Conservation (phyloP, 2,888 invertebrate species). For the Apantesis nais region DNA sequence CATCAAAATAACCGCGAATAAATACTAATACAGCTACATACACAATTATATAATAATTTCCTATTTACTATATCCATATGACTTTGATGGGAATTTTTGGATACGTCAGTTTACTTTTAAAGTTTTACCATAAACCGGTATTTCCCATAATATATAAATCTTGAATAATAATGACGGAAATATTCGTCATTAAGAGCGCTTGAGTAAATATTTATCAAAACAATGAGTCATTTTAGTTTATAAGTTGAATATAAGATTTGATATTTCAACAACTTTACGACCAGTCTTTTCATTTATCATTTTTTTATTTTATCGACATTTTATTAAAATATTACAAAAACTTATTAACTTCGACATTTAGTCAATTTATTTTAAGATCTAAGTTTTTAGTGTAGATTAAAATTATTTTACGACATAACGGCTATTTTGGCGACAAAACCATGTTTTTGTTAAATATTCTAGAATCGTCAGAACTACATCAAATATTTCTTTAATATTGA, state of each 20-base stretch:
- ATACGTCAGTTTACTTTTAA: too few species aligned
- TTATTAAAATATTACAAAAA: too few species aligned
- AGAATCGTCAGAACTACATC: background rate
- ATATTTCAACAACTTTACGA: background rate
- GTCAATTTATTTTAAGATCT: too few species aligned
- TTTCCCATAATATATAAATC: background rate
- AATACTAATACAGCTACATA: too few species aligned
- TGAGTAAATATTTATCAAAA: background rate
- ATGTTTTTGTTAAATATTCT: background rate
- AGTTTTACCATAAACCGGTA: background rate
- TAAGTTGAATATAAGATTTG: background rate
- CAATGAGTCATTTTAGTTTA: background rate
- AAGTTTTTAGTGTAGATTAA: too few species aligned
- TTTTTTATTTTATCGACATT: background rate
- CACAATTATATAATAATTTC: too few species aligned
- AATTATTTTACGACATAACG: background rate
- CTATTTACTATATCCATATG: too few species aligned
- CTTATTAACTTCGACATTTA: too few species aligned
- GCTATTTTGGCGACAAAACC: background rate
- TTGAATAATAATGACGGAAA: background rate
- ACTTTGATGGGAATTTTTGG: background rate
- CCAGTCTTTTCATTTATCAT: background rate
- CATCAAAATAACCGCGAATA: too few species aligned
- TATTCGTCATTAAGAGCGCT: background rate
- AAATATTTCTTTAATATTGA: too few species aligned